phyloP scores from a whole-genome alignment of 2,888 invertebrate genomes.

The Coronaproctus castanopsis region DNA sequence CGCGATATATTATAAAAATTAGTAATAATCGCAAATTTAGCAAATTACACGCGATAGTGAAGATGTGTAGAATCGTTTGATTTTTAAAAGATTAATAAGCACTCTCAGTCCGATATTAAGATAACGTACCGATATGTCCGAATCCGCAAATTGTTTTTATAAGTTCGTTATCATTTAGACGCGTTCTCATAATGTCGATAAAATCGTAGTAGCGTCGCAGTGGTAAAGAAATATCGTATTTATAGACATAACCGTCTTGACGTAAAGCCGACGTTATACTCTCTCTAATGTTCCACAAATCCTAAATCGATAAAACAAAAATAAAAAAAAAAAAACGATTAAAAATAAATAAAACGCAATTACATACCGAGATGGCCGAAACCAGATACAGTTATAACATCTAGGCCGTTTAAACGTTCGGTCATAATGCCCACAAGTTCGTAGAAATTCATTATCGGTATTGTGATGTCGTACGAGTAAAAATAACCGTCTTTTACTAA shows the following conservation, averaged over 20 bases:
- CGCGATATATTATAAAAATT: too few species aligned
- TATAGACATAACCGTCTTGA: conserved; percentile 71
- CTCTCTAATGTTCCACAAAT: conserved; percentile 69
- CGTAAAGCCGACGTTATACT: conserved; percentile 55
- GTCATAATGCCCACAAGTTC: conserved; percentile 52
- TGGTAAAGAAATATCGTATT: conserved; percentile 88
- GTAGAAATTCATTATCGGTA: conserved; percentile 69
- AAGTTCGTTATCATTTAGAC: conserved; percentile 36
- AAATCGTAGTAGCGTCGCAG: conserved; percentile 61
- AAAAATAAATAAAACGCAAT: neutral
- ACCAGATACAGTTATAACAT: conserved; percentile 32
- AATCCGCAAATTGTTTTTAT: conserved; percentile 52
- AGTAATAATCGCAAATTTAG: too few species aligned
- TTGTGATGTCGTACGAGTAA: conserved; percentile 86
- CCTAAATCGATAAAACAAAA: conserved; percentile 6
- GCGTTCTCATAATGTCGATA: conserved; percentile 45
- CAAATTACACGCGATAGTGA: too few species aligned
- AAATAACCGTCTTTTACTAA: conserved; percentile 62
- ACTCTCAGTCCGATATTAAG: too few species aligned
- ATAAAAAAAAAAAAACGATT: neutral
- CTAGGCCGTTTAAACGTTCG: conserved; percentile 31
- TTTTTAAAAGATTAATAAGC: too few species aligned
- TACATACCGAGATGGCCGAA: conserved; percentile 79
- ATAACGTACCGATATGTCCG: conserved; percentile 90
- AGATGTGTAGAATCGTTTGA: too few species aligned